Base-by-base conservation (phyloP, 2,113 vertebrate genomes). In the Callospermophilus lateralis region DNA sequence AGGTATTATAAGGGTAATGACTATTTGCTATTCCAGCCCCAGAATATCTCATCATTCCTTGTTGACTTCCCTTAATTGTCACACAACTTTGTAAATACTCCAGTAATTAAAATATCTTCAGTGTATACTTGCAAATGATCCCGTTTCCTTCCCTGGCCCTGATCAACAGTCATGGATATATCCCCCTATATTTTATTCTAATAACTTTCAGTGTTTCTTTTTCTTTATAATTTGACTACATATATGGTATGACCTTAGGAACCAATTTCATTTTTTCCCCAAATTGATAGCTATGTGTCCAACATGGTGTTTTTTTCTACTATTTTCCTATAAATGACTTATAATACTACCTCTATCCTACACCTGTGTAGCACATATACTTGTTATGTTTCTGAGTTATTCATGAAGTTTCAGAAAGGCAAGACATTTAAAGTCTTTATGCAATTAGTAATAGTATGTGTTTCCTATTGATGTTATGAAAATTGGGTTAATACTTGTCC, bases 181-280 rank as follows among this genome's bases (percentile, higher is more conserved):
- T 42, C 48, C n/a, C 68, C 12, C 2, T 90, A 55, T 51, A 61
- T 79, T 65, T 77, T 37, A 4, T 42, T 72, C 32, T 87, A 84
- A 90, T 79, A 63, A 45, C 45, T 86, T 74, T 72, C 63, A 48
- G 16, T 45, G 1, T 58, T 24, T 22, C 20, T 58, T 58, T 53
- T 95, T 45, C 70, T 78, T 87, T 61, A 88, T 70, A 81, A 74
- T 85, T 37, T 84, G 6, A 68, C 80, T 77, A 70, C 84, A 30
- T 65, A 73, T 73, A 63, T 39, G 45, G 32, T 30, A 34, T 80
- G 26, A 96, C 26, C 15, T 48, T 9, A 74, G 58, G 42, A 91
- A 74, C 48, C 39, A 84, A 78, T 39, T 45, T 61, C 20, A 80
- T 76, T 76, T 87, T 67, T 87, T 58, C 8, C 34, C 20, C 30